Evolutionary conservation across 2,797 vertebrate species (phyloP).

Genomic region (Octomys mimax): DNA sequence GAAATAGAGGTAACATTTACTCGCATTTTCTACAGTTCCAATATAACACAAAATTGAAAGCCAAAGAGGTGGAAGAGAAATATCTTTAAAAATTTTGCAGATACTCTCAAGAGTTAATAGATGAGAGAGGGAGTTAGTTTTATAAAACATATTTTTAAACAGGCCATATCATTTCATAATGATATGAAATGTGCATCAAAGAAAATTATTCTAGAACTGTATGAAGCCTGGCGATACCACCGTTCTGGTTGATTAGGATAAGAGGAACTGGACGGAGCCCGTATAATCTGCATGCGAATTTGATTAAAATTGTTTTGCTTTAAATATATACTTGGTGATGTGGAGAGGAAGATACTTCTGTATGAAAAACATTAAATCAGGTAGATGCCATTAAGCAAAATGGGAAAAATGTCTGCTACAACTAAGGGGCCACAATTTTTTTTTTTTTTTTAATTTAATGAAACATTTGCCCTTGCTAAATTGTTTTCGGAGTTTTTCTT

Average conservation of each 20-base stretch:
- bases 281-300: slow-evolving; percentile 86
- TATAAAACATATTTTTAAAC: slow-evolving; percentile 67
- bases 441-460: neutral
- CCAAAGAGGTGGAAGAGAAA: slow-evolving; percentile 29
- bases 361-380: slow-evolving; percentile 71
- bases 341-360: slow-evolving; percentile 72
- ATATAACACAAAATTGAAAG: slow-evolving; percentile 52
- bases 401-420: neutral
- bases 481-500: neutral
- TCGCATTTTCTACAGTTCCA: neutral
- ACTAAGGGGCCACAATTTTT: neutral
- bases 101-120: slow-evolving; percentile 53
- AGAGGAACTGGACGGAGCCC: slow-evolving; percentile 73
- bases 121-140: slow-evolving; percentile 49
- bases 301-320: slow-evolving; percentile 89
- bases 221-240: slow-evolving; percentile 47
- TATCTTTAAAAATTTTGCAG: slow-evolving; percentile 59
- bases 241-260: slow-evolving; percentile 86
- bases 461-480: slow-evolving; percentile 19
- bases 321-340: slow-evolving; percentile 60
- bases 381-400: slow-evolving; percentile 45
- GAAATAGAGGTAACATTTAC: slow-evolving; percentile 47
- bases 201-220: slow-evolving; percentile 65
- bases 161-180: slow-evolving; percentile 65
- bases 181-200: slow-evolving; percentile 73